Evolutionary conservation across 2,797 vertebrate species (phyloP).

Genomic region (Bucorvus abyssinicus): DNA sequence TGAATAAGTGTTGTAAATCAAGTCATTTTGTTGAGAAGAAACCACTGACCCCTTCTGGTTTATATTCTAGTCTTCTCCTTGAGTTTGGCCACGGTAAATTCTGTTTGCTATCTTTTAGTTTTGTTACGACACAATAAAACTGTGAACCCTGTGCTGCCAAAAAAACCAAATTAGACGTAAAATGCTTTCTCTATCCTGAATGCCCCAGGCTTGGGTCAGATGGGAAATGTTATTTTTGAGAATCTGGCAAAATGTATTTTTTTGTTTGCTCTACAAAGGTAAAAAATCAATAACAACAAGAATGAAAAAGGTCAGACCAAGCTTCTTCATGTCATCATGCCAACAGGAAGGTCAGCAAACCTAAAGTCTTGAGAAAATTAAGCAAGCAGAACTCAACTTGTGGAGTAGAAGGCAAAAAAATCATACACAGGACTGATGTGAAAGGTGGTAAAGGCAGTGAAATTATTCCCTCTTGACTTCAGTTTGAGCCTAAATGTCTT

Average conservation of each 20-base stretch:
- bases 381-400: background rate
- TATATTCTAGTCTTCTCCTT: background rate
- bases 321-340: background rate
- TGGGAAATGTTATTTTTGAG: constrained; percentile 6
- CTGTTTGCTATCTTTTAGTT: background rate
- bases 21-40: background rate
- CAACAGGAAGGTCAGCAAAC: background rate
- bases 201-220: background rate
- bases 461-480: background rate
- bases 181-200: background rate
- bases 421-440: background rate
- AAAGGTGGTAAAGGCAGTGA: background rate
- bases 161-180: background rate
- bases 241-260: background rate
- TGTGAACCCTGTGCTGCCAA: background rate
- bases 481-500: background rate
- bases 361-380: background rate
- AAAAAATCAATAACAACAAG: constrained; percentile 28
- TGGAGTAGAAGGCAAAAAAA: background rate
- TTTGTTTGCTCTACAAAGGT: constrained; percentile 20
- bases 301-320: background rate
- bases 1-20: background rate
- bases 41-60: background rate
- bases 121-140: background rate
- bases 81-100: background rate